phyloP scores from a whole-genome alignment of 2,113 vertebrate species.

The Emberiza fucata region DNA sequence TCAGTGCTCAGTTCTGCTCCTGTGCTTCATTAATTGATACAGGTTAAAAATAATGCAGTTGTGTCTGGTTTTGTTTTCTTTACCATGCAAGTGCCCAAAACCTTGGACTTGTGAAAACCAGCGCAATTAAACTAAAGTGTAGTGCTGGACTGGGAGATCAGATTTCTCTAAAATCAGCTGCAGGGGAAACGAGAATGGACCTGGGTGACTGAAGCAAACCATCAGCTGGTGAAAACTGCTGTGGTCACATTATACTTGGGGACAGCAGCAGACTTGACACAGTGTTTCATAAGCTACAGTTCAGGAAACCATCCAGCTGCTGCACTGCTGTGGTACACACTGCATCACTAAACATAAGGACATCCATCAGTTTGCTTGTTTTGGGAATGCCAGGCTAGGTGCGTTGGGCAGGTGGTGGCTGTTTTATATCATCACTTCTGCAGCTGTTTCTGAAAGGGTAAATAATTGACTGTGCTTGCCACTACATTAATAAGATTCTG shows the following conservation, averaged over 20 bases:
- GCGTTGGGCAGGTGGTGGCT: neutral
- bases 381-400: neutral
- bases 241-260: neutral
- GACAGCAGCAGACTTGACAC: neutral
- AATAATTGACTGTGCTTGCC: neutral
- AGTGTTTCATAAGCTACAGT: neutral
- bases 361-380: neutral
- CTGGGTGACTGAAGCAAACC: neutral
- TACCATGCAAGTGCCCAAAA: neutral
- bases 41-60: neutral
- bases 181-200: neutral
- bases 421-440: neutral
- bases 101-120: neutral
- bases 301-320: neutral
- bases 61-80: neutral
- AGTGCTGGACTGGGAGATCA: neutral
- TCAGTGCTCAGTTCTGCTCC: neutral
- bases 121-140: neutral
- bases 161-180: neutral
- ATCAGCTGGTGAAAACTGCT: neutral
- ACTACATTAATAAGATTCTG: neutral
- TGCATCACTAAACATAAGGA: neutral
- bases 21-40: neutral
- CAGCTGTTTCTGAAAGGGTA: neutral
- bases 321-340: neutral